Percentiles rank a stretch among this genome's conserved stretches.
phyloP scores from a whole-genome alignment of 2,888 invertebrate species.

The Polymixis flavicincta region DNA sequence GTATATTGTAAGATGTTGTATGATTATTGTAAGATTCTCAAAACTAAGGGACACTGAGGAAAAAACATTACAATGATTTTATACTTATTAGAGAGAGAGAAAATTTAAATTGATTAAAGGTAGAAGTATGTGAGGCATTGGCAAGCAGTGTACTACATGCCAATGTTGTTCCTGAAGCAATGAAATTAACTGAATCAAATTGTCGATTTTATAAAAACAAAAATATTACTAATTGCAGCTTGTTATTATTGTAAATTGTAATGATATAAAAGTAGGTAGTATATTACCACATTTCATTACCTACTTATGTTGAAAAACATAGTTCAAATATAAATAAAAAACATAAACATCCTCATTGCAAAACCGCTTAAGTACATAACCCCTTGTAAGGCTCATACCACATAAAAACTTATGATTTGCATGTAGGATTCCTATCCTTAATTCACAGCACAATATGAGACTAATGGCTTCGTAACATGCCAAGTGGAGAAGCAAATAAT shows the following conservation, averaged over 20 bases:
- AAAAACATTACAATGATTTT: background rate
- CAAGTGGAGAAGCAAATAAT: too few species aligned
- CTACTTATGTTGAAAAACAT: background rate
- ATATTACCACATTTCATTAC: background rate
- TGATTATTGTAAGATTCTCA: too few species aligned
- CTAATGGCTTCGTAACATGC: too few species aligned
- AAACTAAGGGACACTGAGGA: too few species aligned
- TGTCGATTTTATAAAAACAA: background rate
- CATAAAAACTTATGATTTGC: constrained; percentile 51
- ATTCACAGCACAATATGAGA: too few species aligned
- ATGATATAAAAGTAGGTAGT: too few species aligned
- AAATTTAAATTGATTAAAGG: background rate
- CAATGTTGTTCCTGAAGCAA: background rate
- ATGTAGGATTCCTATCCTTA: constrained; percentile 39
- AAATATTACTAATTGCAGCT: too few species aligned
- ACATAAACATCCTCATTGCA: constrained; percentile 22
- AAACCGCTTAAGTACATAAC: constrained; percentile 1
- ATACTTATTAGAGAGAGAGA: background rate
- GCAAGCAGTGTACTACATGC: background rate
- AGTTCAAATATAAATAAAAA: constrained; percentile 10
- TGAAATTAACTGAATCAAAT: background rate
- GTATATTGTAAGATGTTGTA: too few species aligned
- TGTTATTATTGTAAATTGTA: too few species aligned
- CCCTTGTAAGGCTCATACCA: constrained; percentile 31
- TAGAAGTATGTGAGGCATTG: background rate